Percentiles rank a stretch among this genome's conserved stretches.
Conservation (phyloP, 2,113 vertebrate genomes). For the Menura novaehollandiae region DNA sequence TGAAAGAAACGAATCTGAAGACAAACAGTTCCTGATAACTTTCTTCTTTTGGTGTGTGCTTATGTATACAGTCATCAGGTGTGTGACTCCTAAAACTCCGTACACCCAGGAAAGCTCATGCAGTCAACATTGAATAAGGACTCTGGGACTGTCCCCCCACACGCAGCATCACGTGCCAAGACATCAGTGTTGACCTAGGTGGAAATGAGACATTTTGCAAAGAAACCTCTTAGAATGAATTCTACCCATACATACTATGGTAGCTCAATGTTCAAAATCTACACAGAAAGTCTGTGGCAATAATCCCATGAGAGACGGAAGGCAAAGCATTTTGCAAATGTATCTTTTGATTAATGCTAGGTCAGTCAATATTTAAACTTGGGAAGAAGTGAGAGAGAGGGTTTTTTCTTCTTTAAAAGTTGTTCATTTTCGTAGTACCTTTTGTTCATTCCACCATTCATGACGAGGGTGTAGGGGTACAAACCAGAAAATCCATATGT, state of each 20-base stretch:
- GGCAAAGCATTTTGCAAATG: background rate
- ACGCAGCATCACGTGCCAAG: background rate
- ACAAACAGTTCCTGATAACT: background rate
- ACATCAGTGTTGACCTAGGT: fast-evolving
- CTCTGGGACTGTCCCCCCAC: background rate
- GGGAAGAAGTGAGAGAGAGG: background rate
- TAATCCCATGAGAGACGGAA: background rate
- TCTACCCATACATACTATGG: fast-evolving
- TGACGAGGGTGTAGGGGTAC: background rate
- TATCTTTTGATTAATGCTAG: background rate
- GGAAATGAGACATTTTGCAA: background rate
- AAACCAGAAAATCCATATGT: background rate
- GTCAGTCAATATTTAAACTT: background rate
- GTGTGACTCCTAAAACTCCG: background rate
- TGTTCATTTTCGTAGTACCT: background rate
- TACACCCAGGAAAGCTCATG: background rate
- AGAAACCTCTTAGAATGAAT: background rate
- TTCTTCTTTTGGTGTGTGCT: background rate
- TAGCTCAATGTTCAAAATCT: background rate
- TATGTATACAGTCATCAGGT: background rate
- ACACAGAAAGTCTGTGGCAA: background rate
- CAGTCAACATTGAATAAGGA: background rate
- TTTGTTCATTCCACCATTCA: background rate
- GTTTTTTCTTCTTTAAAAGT: background rate
- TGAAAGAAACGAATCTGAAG: background rate